Base-by-base conservation (phyloP, 1,140 invertebrate genomes). In the Drosophila mojavensis region DNA sequence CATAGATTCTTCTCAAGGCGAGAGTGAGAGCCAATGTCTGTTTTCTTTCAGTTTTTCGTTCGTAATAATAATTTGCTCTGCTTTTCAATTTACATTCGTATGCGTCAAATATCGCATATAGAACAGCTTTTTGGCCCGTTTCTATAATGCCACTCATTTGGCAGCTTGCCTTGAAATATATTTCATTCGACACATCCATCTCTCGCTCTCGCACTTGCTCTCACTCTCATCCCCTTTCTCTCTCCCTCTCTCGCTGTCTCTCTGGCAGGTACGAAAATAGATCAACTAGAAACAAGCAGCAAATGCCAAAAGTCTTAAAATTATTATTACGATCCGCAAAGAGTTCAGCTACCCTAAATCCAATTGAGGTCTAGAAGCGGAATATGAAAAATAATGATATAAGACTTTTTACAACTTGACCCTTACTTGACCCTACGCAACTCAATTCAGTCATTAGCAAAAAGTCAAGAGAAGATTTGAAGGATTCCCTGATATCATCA, bases 101-200 rank as follows among this genome's bases (percentile, higher is more conserved):
- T 33, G 47, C 58, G 28, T 28, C 28, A 11, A 30, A 47, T 28
- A 59, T 59, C 24, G 24, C 28, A 59, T 47, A 59, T 47, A 59
- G 56, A 45, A 28, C 41, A 15, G 58, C 43, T 33, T 47, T 11
- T 30, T 60, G 58, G 43, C 58, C 43, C 43, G 58, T 20, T 60
- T 60, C 28, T 55, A 55, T 55, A 39, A 55, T 55, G 30, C 15
- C 53, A 55, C 53, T 55, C 53, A 55, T 60, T 10, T 60, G 58
- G 43, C 58, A 60, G 26, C 26, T 47, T 48, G 58, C 58, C 58
- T 60, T 60, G 58, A 60, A 60, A 48, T 48, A 36, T 48, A 48
- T 60, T 33, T 47, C 5, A 45, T 24, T 58, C 43, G 53, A 55
- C 15, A 17, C 47, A 50, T 48, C 39, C 10, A 6, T 15, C 15